Base-by-base conservation (phyloP, 2,113 vertebrate species). In the Ardeotis arabs region DNA sequence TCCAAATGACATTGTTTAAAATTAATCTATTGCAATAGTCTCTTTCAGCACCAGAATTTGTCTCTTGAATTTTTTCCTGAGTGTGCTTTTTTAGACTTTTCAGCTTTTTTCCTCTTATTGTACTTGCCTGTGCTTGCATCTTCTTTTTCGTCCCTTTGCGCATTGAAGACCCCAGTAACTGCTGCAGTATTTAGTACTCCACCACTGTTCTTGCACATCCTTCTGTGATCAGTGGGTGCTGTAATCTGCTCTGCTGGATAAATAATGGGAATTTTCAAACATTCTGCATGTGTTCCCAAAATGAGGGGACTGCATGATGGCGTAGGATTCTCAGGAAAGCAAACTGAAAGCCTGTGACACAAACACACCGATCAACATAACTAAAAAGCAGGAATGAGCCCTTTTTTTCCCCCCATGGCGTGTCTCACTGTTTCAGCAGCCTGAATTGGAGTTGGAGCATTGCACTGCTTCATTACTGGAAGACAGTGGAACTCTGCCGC, bases 401-500 rank as follows among this genome's bases (percentile, higher is more conserved):
- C 4, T 6, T 35, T 49, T 44, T 16, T 17, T 16, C 14, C 1
- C 56, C 56, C 7, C 12, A 4, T 44, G 19, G 14, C 14, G 14
- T 76, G 28, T 70, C 39, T 53, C 58, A 53, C 14, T 67, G 13
- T 80, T 60, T 72, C 73, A 93, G 12, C 52, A 76, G 24, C 15
- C n/a, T 10, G 21, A 55, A 39, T 7, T 67, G 68, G 49, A 83
- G 53, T 14, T 0, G 0, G 23, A 84, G 33, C 7, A 44, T 28
- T 2, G 4, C 25, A 17, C 9, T 0, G 0, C 24, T 72, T 68
- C 21, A 4, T 56, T 41, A 45, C 35, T 77, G 39, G 23, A 72
- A 75, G 29, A 35, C 47, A 50, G 33, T 39, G 31, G 23, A 89
- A 79, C 41, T 27, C 33, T 70, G 31, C 45, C 70, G 33, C 53